Conservation (phyloP, 2,113 vertebrate species). For the Pica pica region DNA sequence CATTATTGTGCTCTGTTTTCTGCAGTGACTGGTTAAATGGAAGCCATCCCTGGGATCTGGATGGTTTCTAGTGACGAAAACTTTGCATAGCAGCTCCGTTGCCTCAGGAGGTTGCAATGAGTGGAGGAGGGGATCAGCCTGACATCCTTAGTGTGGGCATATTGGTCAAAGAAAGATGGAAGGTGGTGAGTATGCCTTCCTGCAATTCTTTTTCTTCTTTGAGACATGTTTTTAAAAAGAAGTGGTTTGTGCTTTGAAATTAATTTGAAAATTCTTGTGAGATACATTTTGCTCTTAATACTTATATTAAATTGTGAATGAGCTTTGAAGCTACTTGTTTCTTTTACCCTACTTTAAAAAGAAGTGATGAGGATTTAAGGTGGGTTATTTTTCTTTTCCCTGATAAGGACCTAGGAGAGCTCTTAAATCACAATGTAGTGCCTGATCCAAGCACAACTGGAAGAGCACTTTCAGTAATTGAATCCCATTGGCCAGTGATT, state of each 20-base stretch:
- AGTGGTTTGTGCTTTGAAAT: not conserved
- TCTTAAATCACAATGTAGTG: not conserved
- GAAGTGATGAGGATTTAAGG: not conserved
- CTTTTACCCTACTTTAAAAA: not conserved
- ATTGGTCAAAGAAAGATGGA: constrained; percentile 98
- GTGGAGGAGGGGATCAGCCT: constrained; percentile 89
- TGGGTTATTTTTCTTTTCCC: not conserved
- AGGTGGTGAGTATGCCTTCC: constrained; percentile 85
- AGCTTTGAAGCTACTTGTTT: not conserved
- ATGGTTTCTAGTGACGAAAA: constrained; percentile 63
- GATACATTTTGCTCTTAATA: not conserved
- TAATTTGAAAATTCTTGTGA: not conserved
- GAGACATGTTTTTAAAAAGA: not conserved
- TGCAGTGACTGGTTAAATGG: constrained; percentile 78
- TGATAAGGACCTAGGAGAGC: not conserved
- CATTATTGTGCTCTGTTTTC: constrained; percentile 25
- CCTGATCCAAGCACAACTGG: not conserved
- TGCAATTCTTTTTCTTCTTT: not conserved
- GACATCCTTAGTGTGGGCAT: constrained; percentile 93
- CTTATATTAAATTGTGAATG: not conserved
- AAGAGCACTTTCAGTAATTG: not conserved
- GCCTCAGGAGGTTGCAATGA: constrained; percentile 83
- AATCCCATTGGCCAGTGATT: not conserved
- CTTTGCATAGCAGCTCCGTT: constrained; percentile 65
- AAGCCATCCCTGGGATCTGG: constrained; percentile 67